Evolutionary conservation across 2,113 vertebrate species (phyloP).

Genomic region (Bufo gargarizans): DNA sequence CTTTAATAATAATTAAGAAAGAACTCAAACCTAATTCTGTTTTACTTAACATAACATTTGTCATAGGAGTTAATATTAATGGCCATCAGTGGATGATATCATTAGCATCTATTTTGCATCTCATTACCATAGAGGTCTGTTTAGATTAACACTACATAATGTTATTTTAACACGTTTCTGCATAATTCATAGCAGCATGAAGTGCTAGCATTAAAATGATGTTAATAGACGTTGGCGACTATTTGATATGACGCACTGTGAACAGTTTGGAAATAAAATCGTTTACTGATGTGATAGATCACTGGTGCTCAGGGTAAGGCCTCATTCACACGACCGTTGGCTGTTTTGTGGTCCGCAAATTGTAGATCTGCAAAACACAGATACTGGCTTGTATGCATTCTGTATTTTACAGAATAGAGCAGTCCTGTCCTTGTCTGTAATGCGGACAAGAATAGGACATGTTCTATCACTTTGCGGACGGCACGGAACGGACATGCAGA

Average conservation of each 20-base stretch:
- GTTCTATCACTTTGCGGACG: too few species aligned
- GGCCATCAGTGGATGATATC: slow-evolving; percentile 34
- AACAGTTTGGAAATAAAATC: background rate
- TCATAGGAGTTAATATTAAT: slow-evolving; percentile 39
- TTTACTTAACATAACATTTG: slow-evolving; percentile 38
- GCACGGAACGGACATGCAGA: too few species aligned
- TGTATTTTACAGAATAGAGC: too few species aligned
- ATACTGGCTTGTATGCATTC: too few species aligned
- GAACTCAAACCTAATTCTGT: slow-evolving; percentile 25
- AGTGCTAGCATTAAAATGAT: slow-evolving; percentile 25
- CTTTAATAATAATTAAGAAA: slow-evolving; percentile 36
- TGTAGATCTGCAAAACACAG: too few species aligned
- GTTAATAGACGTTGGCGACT: background rate
- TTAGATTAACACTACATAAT: slow-evolving; percentile 45
- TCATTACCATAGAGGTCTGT: slow-evolving; percentile 33
- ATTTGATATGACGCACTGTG: slow-evolving; percentile 3
- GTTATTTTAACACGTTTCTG: slow-evolving; percentile 40
- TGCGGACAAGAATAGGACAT: too few species aligned
- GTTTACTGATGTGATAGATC: background rate
- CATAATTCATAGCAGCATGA: slow-evolving; percentile 27
- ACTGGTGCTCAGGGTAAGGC: background rate
- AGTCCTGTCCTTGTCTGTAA: too few species aligned
- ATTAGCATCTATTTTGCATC: slow-evolving; percentile 36
- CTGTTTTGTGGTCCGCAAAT: too few species aligned
- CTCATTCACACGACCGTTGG: background rate